These are phyloP conservation scores for Antheraea yamamai DNA, from an alignment of 2,888 invertebrate species.

Conservation along the genomic window DNA sequence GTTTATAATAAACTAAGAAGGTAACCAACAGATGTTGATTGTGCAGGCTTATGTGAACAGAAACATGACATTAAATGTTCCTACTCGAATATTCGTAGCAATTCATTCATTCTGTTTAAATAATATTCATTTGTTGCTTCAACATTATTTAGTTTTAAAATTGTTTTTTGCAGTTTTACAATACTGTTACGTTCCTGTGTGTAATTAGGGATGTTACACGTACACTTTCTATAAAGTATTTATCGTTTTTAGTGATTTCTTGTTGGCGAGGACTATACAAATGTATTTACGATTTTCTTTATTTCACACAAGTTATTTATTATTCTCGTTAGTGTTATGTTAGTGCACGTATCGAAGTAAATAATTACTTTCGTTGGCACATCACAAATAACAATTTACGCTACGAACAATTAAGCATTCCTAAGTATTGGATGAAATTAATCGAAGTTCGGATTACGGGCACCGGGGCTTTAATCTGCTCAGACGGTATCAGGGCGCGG, in stretches of 20 bases:
- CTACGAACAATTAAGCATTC: constrained; percentile 62
- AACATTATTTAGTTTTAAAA: not conserved
- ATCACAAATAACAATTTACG: constrained; percentile 54
- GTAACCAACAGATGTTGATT: too few species aligned
- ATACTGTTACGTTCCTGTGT: too few species aligned
- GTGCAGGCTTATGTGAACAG: not conserved
- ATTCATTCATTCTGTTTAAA: constrained; percentile 1
- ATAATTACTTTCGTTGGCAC: not conserved
- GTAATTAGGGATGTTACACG: too few species aligned
- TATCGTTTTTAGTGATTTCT: too few species aligned
- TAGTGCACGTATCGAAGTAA: not conserved
- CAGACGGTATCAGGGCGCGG: constrained; percentile 78
- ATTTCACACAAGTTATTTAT: not conserved
- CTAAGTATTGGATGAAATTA: constrained; percentile 80
- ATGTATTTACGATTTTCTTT: too few species aligned
- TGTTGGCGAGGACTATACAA: too few species aligned
- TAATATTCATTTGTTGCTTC: not conserved
- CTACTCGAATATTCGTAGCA: constrained; percentile 11
- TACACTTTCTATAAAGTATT: too few species aligned
- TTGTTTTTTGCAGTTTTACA: too few species aligned
- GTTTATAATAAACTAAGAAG: too few species aligned
- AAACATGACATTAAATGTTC: not conserved
- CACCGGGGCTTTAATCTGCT: constrained; percentile 76
- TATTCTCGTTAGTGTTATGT: not conserved
- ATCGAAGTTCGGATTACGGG: constrained; percentile 80